phyloP scores from a whole-genome alignment of 2,797 vertebrate species.

The Siniperca scherzeri region DNA sequence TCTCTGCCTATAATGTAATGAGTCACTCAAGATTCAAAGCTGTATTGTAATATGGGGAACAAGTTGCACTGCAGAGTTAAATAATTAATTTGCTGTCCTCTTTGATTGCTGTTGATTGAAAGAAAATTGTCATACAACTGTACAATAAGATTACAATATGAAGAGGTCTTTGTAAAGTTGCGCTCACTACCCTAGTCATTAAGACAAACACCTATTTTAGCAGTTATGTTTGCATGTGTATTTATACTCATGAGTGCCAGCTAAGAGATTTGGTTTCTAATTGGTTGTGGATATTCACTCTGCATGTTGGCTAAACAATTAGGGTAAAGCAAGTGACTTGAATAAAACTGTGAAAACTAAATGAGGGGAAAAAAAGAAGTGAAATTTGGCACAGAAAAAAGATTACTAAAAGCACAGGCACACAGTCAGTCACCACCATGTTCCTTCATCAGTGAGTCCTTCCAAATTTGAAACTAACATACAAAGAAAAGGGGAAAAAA shows the following conservation, averaged over 20 bases:
- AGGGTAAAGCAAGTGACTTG: conserved; percentile 14
- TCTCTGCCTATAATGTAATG: background rate
- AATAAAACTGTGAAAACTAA: conserved; percentile 38
- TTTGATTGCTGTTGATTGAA: background rate
- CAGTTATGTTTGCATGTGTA: background rate
- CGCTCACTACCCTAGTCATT: too few species aligned
- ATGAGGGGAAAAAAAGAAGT: conserved; percentile 23
- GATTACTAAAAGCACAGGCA: conserved; percentile 11
- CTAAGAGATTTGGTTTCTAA: conserved; percentile 31
- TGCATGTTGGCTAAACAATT: conserved; percentile 23
- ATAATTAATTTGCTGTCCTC: background rate
- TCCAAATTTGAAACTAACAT: background rate
- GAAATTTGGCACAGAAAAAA: conserved; percentile 27
- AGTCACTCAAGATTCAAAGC: conserved; percentile 15
- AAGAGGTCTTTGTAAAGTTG: background rate
- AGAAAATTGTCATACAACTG: background rate
- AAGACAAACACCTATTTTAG: background rate
- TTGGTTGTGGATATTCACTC: conserved; percentile 18
- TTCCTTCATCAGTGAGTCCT: background rate
- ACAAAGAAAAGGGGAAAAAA: background rate
- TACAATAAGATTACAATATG: background rate
- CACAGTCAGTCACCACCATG: background rate
- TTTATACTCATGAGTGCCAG: background rate
- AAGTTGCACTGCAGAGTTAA: background rate
- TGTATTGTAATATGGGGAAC: background rate